Evolutionary conservation across 1,140 invertebrate genomes (phyloP), one percentile per base, ranked within the genome.

Genomic region (Phenacoccus solenopsis): DNA sequence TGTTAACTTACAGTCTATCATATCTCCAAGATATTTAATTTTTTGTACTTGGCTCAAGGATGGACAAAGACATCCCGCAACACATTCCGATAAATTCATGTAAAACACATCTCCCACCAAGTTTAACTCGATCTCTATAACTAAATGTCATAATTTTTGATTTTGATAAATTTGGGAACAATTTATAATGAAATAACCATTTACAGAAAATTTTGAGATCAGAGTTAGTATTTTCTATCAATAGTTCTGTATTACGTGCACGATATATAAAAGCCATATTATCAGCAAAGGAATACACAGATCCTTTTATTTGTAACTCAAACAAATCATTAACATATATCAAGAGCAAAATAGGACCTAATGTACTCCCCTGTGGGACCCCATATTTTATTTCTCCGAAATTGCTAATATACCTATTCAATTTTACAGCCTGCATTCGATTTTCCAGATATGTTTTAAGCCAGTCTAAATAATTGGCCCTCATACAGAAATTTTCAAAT

Each of bases 281-380:
- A 20, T 68, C 64, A 1, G 64, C 24, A 28, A 28, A 68, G 16
- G 64, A 20, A 68, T 28, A 7, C 4, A 68, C 20, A 28, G n/a
- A 27, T 27, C 64, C 27, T 20, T 27, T n/a, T 1, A 28, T 25
- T 13, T 27, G 1, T 4, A 28, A 1, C 16, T 68, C 20, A 28
- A 25, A 68, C 5, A 68, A 2, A 20, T 69, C 30, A 49, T 5
- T n/a, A n/a, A n/a, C n/a, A n/a, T n/a, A n/a, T n/a, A n/a, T n/a
- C n/a, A n/a, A n/a, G n/a, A n/a, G n/a, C n/a, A n/a, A n/a, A n/a
- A n/a, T n/a, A n/a, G n/a, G n/a, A n/a, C n/a, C n/a, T n/a, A n/a
- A n/a, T n/a, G 57, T 38, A 70, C 69, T 70, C 21, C 69, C 69
- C 56, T 56, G 69, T 1, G 38, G 69, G 5, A 70, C 69, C 4